These are phyloP conservation scores for Schmidtea mediterranea DNA, from an alignment of 1,140 invertebrate genomes.

Conservation along the genomic window DNA sequence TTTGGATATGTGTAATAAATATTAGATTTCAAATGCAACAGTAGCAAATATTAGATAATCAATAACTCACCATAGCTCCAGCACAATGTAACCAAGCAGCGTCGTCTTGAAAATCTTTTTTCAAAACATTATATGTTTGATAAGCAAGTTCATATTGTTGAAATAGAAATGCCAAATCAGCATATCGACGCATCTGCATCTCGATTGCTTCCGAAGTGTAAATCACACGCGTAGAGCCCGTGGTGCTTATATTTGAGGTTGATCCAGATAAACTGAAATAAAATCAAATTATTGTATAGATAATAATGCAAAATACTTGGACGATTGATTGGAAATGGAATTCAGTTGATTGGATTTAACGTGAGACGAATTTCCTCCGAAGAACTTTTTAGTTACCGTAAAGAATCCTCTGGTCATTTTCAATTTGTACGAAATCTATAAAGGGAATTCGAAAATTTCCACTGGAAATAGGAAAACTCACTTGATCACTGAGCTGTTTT, in stretches of 20 bases:
- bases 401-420: too few relatives aligned
- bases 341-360: neutral
- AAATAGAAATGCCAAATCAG: constrained; percentile 82
- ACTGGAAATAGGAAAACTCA: constrained; percentile 44
- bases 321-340: neutral
- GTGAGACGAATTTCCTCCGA: neutral
- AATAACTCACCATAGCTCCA: constrained; percentile 39
- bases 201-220: constrained; percentile 50
- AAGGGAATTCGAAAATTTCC: too few relatives aligned
- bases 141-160: constrained; percentile 70
- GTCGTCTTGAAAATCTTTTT: constrained; percentile 76
- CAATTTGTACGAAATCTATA: too few relatives aligned
- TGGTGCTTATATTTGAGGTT: constrained; percentile 12
- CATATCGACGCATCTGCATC: constrained; percentile 61
- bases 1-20: too few relatives aligned
- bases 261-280: constrained; percentile 14
- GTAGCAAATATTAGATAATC: constrained; percentile 7
- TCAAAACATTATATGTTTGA: constrained; percentile 69
- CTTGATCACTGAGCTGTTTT: constrained; percentile 48
- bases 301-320: neutral
- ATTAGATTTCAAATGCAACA: too few relatives aligned
- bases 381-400: too few relatives aligned
- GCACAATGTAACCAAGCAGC: constrained; percentile 83
- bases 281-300: neutral
- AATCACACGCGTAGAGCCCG: constrained; percentile 1